These are phyloP conservation scores for Montifringilla adamsi DNA, from an alignment of 2,113 vertebrate species.

Conservation along the genomic window DNA sequence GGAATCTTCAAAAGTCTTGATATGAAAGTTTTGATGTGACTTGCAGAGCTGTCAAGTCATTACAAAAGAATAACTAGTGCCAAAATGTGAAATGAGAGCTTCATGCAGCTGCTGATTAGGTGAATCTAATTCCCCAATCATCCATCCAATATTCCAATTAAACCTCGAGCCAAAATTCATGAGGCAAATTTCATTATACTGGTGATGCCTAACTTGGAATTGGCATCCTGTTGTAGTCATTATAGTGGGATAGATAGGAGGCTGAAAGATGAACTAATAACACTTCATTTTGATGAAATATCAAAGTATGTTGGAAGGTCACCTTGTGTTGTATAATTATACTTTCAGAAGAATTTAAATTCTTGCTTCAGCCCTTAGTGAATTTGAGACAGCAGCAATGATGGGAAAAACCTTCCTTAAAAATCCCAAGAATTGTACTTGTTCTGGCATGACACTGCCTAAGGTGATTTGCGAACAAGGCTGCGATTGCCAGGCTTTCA, in stretches of 20 bases:
- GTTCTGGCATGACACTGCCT: constrained; percentile 78
- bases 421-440: constrained; percentile 78
- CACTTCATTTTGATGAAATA: constrained; percentile 31
- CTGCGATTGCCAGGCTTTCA: constrained; percentile 69
- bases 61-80: not conserved
- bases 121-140: not conserved
- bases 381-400: constrained; percentile 64
- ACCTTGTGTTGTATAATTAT: constrained; percentile 12
- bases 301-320: constrained; percentile 22
- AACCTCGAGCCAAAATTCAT: constrained; percentile 15
- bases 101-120: not conserved
- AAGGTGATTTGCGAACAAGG: constrained; percentile 65
- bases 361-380: constrained; percentile 68
- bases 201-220: not conserved
- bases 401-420: constrained; percentile 76
- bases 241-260: constrained; percentile 13
- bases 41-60: not conserved
- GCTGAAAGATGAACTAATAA: constrained; percentile 22
- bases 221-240: not conserved
- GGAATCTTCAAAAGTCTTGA: not conserved
- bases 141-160: not conserved
- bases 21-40: not conserved
- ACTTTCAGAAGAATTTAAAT: constrained; percentile 46
- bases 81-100: not conserved
- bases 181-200: not conserved